Base-by-base conservation (phyloP, 2,113 vertebrate genomes). In the Rhea pennata region DNA sequence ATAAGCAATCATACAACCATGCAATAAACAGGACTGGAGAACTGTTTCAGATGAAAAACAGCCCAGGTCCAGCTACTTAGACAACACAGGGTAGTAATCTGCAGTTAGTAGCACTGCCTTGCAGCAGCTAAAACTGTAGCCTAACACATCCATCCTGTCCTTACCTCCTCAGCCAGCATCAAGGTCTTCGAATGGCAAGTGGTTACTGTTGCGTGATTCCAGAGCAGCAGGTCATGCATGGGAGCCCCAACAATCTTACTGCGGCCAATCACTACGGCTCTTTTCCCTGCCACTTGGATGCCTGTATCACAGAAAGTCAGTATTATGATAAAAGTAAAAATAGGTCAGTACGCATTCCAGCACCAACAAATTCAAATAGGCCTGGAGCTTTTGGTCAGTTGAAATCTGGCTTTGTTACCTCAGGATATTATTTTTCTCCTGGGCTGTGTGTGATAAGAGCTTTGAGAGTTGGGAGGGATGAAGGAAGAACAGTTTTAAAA, bases 221-320 rank as follows among this genome's bases (percentile, higher is more conserved):
- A 99, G 64, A 99, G 98, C 88, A 99, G 98, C 77, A 99, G 98
- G 96, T 99, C 99, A 4, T 99, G 99, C 99, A 99, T 99, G 5
- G 99, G 99, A 36, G 99, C 99, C 2, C 99, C 99, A 3, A 99
- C 99, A 2, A 99, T 99, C 98, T 99, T 99, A 95, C 99, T 99
- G 74, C 99, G 99, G 20, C 99, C 99, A 7, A 99, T 96, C 89
- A 99, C 99, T 4, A 99, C 99, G 0, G 99, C 99, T 8, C 97
- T 98, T 76, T 99, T 99, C 65, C 99, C 99, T 0, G 98, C 98
- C 91, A 99, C 98, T 59, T 99, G 98, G 33, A 99, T 56, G 59
- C 99, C 99, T 99, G 93, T 54, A 93, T 72, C 79, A 94, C 24
- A 92, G 53, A 23, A 73, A 84, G 51, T 17, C 13, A 16, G 12